Evolutionary conservation across 92 coral and sea anemone genomes (phyloP).

Genomic region (Palythoa grandiflora): DNA sequence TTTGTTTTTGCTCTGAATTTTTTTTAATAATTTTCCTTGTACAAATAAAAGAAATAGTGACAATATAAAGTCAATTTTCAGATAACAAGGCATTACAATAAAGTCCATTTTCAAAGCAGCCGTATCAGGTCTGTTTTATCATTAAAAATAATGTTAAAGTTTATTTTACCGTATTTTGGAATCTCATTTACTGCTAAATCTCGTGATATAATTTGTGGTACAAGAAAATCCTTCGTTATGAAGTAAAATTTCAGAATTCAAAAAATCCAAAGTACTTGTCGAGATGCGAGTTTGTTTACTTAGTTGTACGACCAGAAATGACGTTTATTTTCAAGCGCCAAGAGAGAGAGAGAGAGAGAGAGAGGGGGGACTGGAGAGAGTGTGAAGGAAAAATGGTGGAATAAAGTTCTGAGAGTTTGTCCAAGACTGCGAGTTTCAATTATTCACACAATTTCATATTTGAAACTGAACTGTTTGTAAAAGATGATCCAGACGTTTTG

Average conservation of each 20-base stretch:
- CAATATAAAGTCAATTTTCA: not conserved
- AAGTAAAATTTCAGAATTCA: not conserved
- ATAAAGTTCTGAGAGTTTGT: too few species aligned
- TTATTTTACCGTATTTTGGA: conserved; percentile 15
- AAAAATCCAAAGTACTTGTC: not conserved
- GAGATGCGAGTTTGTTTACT: too few species aligned
- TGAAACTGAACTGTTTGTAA: not conserved
- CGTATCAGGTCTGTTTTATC: not conserved
- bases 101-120: conserved; percentile 9
- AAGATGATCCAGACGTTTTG: not conserved
- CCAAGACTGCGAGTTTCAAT: too few species aligned
- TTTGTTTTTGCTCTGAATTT: not conserved
- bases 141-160: not conserved
- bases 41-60: not conserved
- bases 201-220: conserved; percentile 12
- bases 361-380: too few species aligned
- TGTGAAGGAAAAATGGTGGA: too few species aligned
- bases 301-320: too few species aligned
- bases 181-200: conserved; percentile 7
- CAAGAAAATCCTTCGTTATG: not conserved
- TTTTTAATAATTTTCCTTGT: not conserved
- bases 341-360: too few species aligned
- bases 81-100: not conserved
- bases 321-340: too few species aligned
- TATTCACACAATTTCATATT: not conserved